Evolutionary conservation across 2,888 invertebrate species (phyloP).

Genomic region (Metallyticus violacea): DNA sequence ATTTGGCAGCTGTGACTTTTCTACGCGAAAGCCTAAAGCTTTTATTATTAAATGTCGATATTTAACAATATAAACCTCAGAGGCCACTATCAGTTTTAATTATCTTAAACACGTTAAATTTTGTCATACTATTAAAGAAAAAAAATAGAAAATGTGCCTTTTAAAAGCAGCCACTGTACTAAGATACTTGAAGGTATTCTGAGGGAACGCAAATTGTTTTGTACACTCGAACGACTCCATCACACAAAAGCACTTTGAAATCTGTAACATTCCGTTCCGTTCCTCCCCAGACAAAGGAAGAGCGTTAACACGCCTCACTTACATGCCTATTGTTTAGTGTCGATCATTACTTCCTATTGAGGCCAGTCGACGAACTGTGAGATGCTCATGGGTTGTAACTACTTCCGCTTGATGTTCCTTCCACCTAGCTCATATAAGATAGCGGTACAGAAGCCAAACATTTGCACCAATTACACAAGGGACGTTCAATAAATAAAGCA

Average conservation of each 20-base stretch:
- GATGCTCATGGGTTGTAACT: not conserved
- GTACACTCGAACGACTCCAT: not conserved
- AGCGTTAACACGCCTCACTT: not conserved
- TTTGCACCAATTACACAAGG: too few relatives aligned
- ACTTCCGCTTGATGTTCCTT: not conserved
- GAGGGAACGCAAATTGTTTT: not conserved
- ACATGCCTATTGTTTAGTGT: not conserved
- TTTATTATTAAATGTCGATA: too few relatives aligned
- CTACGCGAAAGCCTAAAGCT: too few relatives aligned
- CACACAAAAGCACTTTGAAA: not conserved
- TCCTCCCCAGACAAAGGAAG: not conserved
- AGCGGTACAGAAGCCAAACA: too few relatives aligned
- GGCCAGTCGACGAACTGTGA: not conserved
- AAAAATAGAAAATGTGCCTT: too few relatives aligned
- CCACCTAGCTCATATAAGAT: not conserved
- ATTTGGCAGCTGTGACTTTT: too few relatives aligned
- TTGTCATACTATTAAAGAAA: too few relatives aligned
- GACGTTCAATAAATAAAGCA: too few relatives aligned
- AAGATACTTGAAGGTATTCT: not conserved
- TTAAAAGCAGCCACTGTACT: not conserved
- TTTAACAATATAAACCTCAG: too few relatives aligned
- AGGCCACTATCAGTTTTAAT: too few relatives aligned
- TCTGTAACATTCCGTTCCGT: not conserved
- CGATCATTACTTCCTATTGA: not conserved
- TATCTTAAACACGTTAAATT: too few relatives aligned